Evolutionary conservation across 2,888 invertebrate species (phyloP).

Genomic region (Alsophila aescularia): DNA sequence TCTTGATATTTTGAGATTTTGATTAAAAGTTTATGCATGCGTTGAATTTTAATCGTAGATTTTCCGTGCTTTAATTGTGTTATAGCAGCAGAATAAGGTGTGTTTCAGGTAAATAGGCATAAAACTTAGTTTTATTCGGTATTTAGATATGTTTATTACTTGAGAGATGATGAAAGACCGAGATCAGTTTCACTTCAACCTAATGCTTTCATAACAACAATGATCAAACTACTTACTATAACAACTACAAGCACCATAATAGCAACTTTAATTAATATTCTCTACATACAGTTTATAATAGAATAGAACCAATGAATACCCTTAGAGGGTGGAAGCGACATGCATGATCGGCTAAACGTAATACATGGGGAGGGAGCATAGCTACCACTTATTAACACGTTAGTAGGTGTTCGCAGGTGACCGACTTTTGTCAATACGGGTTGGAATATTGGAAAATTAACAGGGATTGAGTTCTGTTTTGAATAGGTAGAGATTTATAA

Average conservation of each 20-base stretch:
- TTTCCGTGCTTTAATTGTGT: no score
- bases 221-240: neutral
- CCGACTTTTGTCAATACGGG: constrained; percentile 15
- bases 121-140: no score
- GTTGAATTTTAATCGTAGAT: no score
- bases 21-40: no score
- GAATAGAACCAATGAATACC: constrained; percentile 13
- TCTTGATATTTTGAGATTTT: neutral
- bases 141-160: no score
- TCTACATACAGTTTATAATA: neutral
- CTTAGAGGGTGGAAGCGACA: neutral
- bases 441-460: constrained; percentile 16
- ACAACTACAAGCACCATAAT: neutral
- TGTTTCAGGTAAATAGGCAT: no score
- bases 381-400: constrained; percentile 15
- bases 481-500: no score
- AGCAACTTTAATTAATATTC: constrained; percentile 6
- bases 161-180: neutral
- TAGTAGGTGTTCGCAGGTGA: constrained; percentile 21
- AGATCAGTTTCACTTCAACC: neutral
- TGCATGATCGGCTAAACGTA: constrained; percentile 19
- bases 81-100: no score
- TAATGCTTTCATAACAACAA: neutral
- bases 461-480: neutral
- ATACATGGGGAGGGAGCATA: constrained; percentile 9